phyloP scores from a whole-genome alignment of 2,797 vertebrate genomes.

The Enteromius treurensis region DNA sequence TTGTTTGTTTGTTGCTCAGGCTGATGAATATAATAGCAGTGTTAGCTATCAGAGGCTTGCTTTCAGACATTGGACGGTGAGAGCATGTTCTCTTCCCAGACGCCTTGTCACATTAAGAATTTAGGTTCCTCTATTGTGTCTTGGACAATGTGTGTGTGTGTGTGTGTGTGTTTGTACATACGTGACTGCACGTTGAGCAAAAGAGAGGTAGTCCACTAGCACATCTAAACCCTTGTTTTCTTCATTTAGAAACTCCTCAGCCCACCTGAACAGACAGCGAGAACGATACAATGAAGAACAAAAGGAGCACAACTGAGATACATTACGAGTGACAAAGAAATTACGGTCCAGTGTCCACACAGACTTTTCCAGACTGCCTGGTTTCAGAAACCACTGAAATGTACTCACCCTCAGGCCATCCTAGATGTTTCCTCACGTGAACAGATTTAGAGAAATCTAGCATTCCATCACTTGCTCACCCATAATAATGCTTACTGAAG shows the following conservation, averaged over 20 bases:
- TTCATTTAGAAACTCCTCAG: slow-evolving; percentile 92
- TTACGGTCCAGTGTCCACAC: neutral
- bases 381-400: neutral
- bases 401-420: neutral
- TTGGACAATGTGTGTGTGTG: neutral
- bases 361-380: neutral
- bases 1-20: neutral
- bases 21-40: slow-evolving; percentile 4
- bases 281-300: neutral
- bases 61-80: neutral
- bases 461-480: neutral
- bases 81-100: slow-evolving; percentile 16
- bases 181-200: slow-evolving; percentile 84
- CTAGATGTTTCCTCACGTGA: neutral
- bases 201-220: slow-evolving; percentile 90
- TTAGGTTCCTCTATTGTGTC: slow-evolving; percentile 28
- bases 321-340: neutral
- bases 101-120: slow-evolving; percentile 21
- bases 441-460: neutral
- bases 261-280: slow-evolving; percentile 80
- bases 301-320: neutral
- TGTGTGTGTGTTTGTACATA: slow-evolving; percentile 70
- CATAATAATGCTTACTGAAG: neutral
- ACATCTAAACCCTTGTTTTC: slow-evolving; percentile 90
- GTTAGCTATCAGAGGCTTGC: neutral